A percentile compares a stretch with the other conserved stretches of the same genome.
Conservation (phyloP, 2,113 vertebrate genomes). For the Hippocampus comes region DNA sequence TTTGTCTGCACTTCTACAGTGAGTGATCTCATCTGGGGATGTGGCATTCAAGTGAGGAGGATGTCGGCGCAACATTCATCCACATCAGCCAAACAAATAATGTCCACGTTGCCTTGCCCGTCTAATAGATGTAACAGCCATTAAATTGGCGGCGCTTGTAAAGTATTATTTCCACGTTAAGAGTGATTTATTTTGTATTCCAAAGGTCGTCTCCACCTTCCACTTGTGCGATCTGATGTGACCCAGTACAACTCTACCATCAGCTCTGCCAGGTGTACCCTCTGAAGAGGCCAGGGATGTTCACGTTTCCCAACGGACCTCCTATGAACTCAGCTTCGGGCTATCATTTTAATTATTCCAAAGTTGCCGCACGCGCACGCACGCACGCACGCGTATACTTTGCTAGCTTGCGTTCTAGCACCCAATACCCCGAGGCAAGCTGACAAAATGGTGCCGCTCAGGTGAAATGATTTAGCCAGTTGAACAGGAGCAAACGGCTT, state of each 20-base stretch:
- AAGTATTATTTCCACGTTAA: constrained; percentile 45
- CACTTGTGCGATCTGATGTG: neutral
- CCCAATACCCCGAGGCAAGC: constrained; percentile 18
- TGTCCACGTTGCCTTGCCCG: constrained; percentile 22
- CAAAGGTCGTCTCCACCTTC: constrained; percentile 3
- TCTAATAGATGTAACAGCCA: constrained; percentile 45
- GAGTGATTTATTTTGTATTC: constrained; percentile 33
- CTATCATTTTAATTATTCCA: neutral
- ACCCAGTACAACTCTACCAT: neutral
- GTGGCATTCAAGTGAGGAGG: constrained; percentile 39
- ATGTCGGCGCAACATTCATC: constrained; percentile 27
- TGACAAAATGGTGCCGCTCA: constrained; percentile 48
- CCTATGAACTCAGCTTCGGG: neutral
- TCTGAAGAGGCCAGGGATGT: neutral
- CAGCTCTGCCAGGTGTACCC: neutral
- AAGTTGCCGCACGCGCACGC: constrained; percentile 19
- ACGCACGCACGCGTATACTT: neutral
- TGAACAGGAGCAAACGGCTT: constrained; percentile 38
- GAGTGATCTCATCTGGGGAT: constrained; percentile 29
- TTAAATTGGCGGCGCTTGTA: constrained; percentile 44
- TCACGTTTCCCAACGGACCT: neutral
- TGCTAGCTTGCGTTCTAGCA: constrained; percentile 3
- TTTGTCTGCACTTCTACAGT: constrained; percentile 13
- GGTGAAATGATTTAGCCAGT: constrained; percentile 63
- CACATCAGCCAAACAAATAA: constrained; percentile 49